phyloP scores from a whole-genome alignment of 2,888 invertebrate species.

The Hypselothyrea guttata region DNA sequence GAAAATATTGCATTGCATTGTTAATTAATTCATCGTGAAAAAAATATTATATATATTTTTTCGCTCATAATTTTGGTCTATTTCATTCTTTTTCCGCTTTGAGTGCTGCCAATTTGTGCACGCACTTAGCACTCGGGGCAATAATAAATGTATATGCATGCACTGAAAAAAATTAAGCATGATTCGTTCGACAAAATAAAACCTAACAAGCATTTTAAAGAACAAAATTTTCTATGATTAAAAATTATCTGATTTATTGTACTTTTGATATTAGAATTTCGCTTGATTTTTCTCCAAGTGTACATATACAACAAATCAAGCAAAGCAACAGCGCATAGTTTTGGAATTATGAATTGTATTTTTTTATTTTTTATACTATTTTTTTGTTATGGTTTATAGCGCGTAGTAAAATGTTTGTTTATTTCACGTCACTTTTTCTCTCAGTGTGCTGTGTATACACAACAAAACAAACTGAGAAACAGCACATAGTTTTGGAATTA shows the following conservation, averaged over 20 bases:
- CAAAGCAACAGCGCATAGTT: constrained; percentile 28
- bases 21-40: constrained; percentile 67
- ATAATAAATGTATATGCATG: constrained; percentile 25
- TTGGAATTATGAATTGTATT: background rate
- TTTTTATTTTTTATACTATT: constrained; percentile 2
- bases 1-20: constrained; percentile 35
- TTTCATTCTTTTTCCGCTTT: constrained; percentile 15
- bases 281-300: too few species aligned
- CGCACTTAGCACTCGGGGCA: constrained; percentile 31
- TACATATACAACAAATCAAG: background rate
- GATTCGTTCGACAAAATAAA: too few species aligned
- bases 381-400: constrained; percentile 26
- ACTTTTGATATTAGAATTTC: too few species aligned
- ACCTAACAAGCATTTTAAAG: too few species aligned
- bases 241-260: too few species aligned
- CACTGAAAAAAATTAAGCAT: constrained; percentile 6
- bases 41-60: constrained; percentile 33
- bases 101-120: constrained; percentile 46
- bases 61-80: constrained; percentile 19
- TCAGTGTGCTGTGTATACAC: too few species aligned
- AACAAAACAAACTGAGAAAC: constrained; percentile 5
- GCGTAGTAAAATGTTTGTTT: constrained; percentile 14
- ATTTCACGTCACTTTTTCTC: constrained; percentile 22
- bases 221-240: too few species aligned
- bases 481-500: constrained; percentile 16